Conservation (phyloP, 2,888 invertebrate genomes). For the Ectemnius cavifrons region DNA sequence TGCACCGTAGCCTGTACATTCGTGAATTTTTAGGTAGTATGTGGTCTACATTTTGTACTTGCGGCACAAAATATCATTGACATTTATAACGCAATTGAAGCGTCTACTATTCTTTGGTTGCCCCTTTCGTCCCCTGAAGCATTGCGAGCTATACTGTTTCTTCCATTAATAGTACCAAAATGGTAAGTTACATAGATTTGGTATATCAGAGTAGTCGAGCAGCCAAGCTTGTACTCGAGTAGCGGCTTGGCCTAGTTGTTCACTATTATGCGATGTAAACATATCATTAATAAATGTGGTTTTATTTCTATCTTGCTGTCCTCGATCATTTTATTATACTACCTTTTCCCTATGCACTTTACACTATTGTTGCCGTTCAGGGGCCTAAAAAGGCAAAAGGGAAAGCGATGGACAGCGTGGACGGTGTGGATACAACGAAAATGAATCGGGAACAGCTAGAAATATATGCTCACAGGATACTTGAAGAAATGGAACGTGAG, state of each 20-base stretch:
- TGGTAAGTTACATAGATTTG: constrained; percentile 39
- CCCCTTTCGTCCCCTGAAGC: background rate
- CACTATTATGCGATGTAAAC: constrained; percentile 5
- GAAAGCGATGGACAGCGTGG: constrained; percentile 79
- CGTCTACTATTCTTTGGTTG: too few relatives aligned
- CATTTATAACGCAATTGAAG: constrained; percentile 12
- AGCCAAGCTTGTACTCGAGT: too few relatives aligned
- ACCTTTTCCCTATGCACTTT: background rate
- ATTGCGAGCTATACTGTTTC: background rate
- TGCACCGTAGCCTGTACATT: too few relatives aligned
- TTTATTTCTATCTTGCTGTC: background rate
- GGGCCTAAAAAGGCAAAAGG: constrained; percentile 67
- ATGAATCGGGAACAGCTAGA: constrained; percentile 97
- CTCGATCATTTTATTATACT: background rate
- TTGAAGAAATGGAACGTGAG: constrained; percentile 95
- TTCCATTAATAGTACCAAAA: constrained; percentile 31
- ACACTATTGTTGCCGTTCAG: constrained; percentile 30
- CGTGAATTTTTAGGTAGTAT: too few relatives aligned
- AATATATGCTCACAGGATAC: constrained; percentile 89
- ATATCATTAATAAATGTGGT: constrained; percentile 16
- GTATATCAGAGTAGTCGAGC: too few relatives aligned
- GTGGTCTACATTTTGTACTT: constrained; percentile 16
- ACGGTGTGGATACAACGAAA: constrained; percentile 94
- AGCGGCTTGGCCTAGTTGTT: too few relatives aligned
- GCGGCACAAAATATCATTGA: constrained; percentile 12